Conservation (phyloP, 1,140 invertebrate genomes). For the Brachionus plicatilis region DNA sequence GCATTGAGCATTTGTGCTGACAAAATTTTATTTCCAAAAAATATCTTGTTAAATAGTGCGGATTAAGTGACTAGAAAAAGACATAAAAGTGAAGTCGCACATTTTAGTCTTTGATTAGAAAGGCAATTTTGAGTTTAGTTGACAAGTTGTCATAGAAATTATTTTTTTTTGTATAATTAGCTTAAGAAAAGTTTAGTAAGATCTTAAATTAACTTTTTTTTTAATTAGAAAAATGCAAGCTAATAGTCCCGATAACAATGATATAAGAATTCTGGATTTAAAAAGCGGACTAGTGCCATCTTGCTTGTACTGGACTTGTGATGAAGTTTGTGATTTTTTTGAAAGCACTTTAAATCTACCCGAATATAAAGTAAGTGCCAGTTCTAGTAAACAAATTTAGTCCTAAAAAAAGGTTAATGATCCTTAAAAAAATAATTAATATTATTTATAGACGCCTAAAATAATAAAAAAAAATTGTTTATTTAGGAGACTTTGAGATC, state of each 20-base stretch:
- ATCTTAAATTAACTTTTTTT: not conserved
- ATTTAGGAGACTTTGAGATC: conserved; percentile 50
- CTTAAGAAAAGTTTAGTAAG: not conserved
- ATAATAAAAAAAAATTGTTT: not conserved
- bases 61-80: not conserved
- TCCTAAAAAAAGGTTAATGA: not conserved
- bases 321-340: conserved; percentile 38
- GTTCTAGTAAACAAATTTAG: not conserved
- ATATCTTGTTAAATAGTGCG: not conserved
- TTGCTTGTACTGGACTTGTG: conserved; percentile 37
- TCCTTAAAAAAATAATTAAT: not conserved
- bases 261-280: not conserved
- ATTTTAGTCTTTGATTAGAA: conserved; percentile 2
- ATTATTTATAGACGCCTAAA: too few relatives aligned
- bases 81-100: not conserved
- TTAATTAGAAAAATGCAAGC: conserved; percentile 6
- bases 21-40: not conserved
- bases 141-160: conserved; percentile 22
- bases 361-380: conserved; percentile 16
- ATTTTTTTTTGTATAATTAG: not conserved
- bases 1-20: not conserved
- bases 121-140: not conserved
- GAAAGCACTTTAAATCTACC: conserved; percentile 3
- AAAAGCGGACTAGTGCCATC: not conserved
- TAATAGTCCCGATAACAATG: not conserved